Conservation (phyloP, 23 tunicate genomes). For the Ciona savignyi region DNA sequence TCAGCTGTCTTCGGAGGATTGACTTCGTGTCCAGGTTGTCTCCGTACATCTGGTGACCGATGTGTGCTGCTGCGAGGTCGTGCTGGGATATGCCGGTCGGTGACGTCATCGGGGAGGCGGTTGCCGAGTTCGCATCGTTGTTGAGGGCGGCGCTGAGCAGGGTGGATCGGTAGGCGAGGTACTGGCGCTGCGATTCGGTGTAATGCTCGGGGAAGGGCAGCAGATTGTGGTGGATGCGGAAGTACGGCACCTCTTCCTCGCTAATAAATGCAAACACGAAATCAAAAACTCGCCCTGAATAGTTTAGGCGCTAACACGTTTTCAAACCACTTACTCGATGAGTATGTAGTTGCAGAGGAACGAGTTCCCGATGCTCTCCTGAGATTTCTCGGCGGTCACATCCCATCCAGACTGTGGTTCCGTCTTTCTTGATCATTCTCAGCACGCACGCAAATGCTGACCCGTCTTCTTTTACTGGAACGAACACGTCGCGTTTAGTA, state of each 20-base stretch:
- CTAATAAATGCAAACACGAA: too few species aligned
- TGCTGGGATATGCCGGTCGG: constrained; percentile 53
- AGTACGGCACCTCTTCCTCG: constrained; percentile 92
- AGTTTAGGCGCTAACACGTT: not conserved
- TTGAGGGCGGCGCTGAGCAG: constrained; percentile 72
- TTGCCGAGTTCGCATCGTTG: constrained; percentile 57
- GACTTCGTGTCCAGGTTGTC: constrained; percentile 66
- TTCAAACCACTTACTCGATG: constrained; percentile 48
- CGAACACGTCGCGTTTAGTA: too few species aligned
- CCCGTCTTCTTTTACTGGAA: constrained; percentile 89
- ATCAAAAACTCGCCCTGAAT: too few species aligned
- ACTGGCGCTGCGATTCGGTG: constrained; percentile 70
- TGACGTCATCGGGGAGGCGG: constrained; percentile 69
- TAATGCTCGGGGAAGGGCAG: constrained; percentile 96
- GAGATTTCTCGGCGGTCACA: constrained; percentile 89
- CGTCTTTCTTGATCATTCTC: constrained; percentile 85
- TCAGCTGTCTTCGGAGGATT: constrained; percentile 65
- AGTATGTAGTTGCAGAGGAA: constrained; percentile 93
- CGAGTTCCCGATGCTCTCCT: constrained; percentile 75
- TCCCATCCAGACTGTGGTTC: constrained; percentile 70
- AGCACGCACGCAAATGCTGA: constrained; percentile 88
- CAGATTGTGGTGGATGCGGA: constrained; percentile 89
- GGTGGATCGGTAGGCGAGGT: constrained; percentile 85
- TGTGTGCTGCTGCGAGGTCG: constrained; percentile 31
- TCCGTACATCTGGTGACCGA: constrained; percentile 17